These are phyloP conservation scores for Latheticus oryzae DNA, from an alignment of 2,888 invertebrate species.

Conservation along the genomic window DNA sequence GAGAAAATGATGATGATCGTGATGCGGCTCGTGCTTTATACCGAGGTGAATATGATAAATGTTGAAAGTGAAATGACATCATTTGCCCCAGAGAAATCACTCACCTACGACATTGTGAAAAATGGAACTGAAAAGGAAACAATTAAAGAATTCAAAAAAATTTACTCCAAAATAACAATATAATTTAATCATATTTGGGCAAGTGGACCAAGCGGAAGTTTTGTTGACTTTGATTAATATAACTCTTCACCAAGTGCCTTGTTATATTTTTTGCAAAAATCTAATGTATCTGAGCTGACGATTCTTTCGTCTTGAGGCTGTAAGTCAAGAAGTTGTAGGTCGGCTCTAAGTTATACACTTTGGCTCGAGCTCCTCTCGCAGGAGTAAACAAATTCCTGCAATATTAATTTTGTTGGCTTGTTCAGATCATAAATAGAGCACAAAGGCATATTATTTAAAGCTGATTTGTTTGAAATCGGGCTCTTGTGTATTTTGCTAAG, in stretches of 20 bases:
- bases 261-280: too few species aligned
- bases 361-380: constrained; percentile 17
- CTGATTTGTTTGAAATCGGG: constrained; percentile 46
- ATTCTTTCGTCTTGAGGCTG: constrained; percentile 6
- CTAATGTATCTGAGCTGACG: too few species aligned
- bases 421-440: constrained; percentile 47
- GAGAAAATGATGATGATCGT: constrained; percentile 65
- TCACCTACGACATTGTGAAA: too few species aligned
- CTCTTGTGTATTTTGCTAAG: constrained; percentile 47
- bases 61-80: constrained; percentile 47
- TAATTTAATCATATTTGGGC: too few species aligned
- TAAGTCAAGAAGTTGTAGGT: constrained; percentile 17
- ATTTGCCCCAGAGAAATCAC: constrained; percentile 41
- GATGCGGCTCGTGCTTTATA: constrained; percentile 51
- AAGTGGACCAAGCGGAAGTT: too few species aligned
- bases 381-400: constrained; percentile 47
- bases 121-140: too few species aligned
- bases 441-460: constrained; percentile 44
- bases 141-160: too few species aligned
- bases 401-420: constrained; percentile 47
- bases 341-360: constrained; percentile 29
- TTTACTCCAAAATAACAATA: too few species aligned
- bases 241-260: too few species aligned
- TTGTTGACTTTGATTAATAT: too few species aligned
- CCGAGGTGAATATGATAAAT: constrained; percentile 60